Base-by-base conservation (phyloP, 2,113 vertebrate genomes). In the Arvicanthis niloticus region DNA sequence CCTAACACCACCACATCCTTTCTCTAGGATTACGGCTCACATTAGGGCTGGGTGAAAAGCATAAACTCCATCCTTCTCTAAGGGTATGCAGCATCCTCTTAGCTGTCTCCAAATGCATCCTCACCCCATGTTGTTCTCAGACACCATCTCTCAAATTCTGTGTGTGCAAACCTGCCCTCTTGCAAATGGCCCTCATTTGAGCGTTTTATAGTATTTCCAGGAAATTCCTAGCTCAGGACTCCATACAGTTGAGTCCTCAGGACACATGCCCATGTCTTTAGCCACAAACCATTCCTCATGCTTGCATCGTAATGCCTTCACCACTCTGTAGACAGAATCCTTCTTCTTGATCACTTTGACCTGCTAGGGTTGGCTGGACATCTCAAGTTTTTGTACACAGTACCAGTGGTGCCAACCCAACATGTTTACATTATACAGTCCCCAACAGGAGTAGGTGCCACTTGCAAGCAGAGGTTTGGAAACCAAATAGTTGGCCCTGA, bases 1-100 rank as follows among this genome's bases (percentile, higher is more conserved):
- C 34, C 29, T 16, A 37, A 24, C 0, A 4, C 40, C 0, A 4
- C 40, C n/a, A 6, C 0, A 2, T 9, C 16, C 45, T 62, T 81
- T 62, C 51, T 67, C 34, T 70, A 89, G 12, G 15, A 5, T 53
- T 37, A 45, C 0, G 67, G 29, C 22, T 65, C 15, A 19, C 16
- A 4, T n/a, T n/a, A 45, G 6, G 6, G 2, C 37, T 34, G 6
- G 34, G 48, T 42, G 80, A 75, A 62, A 82, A 11, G 1, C 11
- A 15, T 91, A 42, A 15, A 16, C 29, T 51, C 40, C 58, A 29
- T 12, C 12, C 48, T 34, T 3, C 2, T 51, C 40, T 34, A 70
- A 45, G 0, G 2, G 9, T 17, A 90, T 11, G 34, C 5, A 73
- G 29, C 1, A 29, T n/a, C 21, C 7, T 81, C 40, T 42, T 84